Evolutionary conservation across 2,888 invertebrate species (phyloP).

Genomic region (Limnephilus auricula): DNA sequence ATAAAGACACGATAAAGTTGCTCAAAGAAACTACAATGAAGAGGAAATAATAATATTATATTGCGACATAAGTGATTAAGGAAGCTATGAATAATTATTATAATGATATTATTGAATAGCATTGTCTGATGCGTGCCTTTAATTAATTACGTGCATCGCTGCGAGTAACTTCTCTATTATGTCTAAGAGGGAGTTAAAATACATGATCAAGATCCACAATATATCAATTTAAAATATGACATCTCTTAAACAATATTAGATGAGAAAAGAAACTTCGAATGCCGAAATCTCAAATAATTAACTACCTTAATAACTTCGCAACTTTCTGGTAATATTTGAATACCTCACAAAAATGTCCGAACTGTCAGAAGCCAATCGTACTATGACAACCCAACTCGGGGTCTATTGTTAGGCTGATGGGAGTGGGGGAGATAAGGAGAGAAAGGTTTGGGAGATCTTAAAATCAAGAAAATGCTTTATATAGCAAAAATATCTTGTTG

Average conservation of each 20-base stretch:
- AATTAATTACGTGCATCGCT: background rate
- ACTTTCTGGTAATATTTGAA: no score
- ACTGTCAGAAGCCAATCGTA: no score
- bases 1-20: background rate
- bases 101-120: background rate
- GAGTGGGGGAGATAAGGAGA: no score
- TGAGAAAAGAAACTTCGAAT: background rate
- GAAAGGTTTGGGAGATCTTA: no score
- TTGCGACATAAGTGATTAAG: background rate
- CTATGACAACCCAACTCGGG: no score
- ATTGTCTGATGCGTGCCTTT: background rate
- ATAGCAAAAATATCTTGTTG: background rate
- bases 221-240: background rate
- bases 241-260: background rate
- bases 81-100: background rate
- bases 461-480: background rate
- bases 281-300: background rate
- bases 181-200: background rate
- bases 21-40: background rate
- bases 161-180: background rate
- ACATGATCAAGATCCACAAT: no score
- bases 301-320: no score
- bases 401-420: no score
- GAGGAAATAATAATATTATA: background rate
- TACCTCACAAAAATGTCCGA: no score